Evolutionary conservation across 2,113 vertebrate genomes (phyloP), one percentile per base, ranked within the genome.

Genomic region (Choloepus hoffmanni): DNA sequence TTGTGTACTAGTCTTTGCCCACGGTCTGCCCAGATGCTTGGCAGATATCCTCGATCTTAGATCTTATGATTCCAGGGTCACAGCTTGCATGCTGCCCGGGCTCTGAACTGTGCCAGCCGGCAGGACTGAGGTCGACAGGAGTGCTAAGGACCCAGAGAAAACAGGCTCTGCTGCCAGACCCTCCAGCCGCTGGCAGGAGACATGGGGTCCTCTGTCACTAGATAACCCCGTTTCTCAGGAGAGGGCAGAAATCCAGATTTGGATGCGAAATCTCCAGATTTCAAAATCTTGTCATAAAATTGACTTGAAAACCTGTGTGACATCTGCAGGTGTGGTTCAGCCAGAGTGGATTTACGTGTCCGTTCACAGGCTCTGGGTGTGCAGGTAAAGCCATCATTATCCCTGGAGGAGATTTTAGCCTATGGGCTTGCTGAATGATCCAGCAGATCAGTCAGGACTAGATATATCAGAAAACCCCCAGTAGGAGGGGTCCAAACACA

Each of bases 1-100:
- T 23, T 6, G 28, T 33, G 5, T n/a, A 45, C 43, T 1, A 43
- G 0, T 0, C 68, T 2, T 18, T 11, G 7, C 14, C 11, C 8
- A 1, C 5, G 15, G 33, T 30, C 30, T 30, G 30, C 43, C 50
- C 0, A 0, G 2, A 1, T 16, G 8, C 18, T 58, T 0, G 50
- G 78, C 55, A 23, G 67, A 43, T 4, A 4, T 30, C 16, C 2
- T 2, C 0, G 16, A 23, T 16, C 16, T 53, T 21, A 15, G n/a
- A 7, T 15, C 45, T 1, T 3, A 58, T 1, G n/a, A 55, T 26
- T 62, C 11, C 1, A 33, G 28, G 78, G 30, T 43, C 2, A 8
- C 5, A 24, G 8, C 26, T 18, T 70, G 3, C 9, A 1, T 0
- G n/a, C 45, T 7, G 36, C 60, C 58, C 33, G 4, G 81, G 48